A percentile compares a stretch with the other conserved stretches of the same genome.
Conservation (phyloP, 2,888 invertebrate species). For the Amblyjoppa fuscipennis region DNA sequence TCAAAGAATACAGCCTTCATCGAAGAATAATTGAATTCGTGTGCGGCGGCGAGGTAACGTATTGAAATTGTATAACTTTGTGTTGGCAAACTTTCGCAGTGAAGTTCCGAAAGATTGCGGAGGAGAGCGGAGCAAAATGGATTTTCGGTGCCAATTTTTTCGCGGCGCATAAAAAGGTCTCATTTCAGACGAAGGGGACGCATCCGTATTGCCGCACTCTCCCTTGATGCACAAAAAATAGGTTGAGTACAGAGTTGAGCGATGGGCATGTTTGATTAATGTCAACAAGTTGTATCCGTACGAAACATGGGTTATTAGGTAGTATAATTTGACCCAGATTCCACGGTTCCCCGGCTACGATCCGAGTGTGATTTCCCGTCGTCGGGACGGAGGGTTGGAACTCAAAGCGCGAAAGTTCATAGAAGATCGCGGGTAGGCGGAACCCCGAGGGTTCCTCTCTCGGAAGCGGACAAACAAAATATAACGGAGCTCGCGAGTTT, state of each 20-base stretch:
- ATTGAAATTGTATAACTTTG: background rate
- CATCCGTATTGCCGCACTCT: too few species aligned
- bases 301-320: slow-evolving; percentile 28
- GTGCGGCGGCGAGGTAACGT: background rate
- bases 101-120: background rate
- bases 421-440: slow-evolving; percentile 68
- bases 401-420: slow-evolving; percentile 21
- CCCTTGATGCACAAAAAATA: background rate
- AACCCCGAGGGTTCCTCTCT: slow-evolving; percentile 67
- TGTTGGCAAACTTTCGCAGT: background rate
- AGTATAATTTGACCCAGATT: slow-evolving; percentile 82
- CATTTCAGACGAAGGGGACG: too few species aligned
- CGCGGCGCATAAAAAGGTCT: too few species aligned
- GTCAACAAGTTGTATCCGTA: slow-evolving; percentile 79
- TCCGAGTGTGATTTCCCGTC: slow-evolving; percentile 79
- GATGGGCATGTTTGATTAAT: background rate
- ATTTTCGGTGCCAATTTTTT: too few species aligned
- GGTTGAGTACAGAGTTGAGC: background rate
- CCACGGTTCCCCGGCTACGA: slow-evolving; percentile 70
- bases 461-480: slow-evolving; percentile 82
- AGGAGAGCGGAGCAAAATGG: too few species aligned
- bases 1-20: background rate
- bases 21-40: background rate
- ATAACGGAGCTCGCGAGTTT: slow-evolving; percentile 79
- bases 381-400: slow-evolving; percentile 64